Evolutionary conservation across 2,797 vertebrate genomes (phyloP), one percentile per base, ranked within the genome.

Genomic region (Aythya fuligula): DNA sequence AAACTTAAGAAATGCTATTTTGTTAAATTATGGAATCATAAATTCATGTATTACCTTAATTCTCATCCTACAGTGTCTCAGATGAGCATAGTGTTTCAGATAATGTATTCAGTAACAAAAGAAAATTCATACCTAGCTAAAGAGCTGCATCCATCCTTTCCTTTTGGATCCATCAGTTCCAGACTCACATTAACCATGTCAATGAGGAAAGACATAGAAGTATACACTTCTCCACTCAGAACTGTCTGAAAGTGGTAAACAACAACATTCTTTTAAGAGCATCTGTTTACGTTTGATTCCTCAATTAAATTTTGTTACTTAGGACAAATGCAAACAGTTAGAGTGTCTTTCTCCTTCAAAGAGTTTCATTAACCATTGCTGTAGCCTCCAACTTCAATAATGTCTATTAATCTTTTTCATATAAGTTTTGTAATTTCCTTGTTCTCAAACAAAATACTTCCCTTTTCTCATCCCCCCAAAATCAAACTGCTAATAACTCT

Each of bases 111-210:
- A 58, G 39, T 27, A 61, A 67, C 27, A 56, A 53, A 64, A 76
- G 32, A 57, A 36, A 45, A 70, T 13, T 76, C 60, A 3, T 62
- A 96, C 96, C 96, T 95, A 72, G 99, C 99, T 60, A 99, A 97
- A 32, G 99, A 99, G 78, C 97, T 98, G 54, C 94, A 56, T 21
- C 97, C 96, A 47, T 96, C 97, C 61, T 96, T 97, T 89, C 97
- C 97, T 64, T 98, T 98, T 5, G 97, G 97, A 93, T 99, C 98
- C 82, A 98, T 97, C 69, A 99, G 98, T 91, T 99, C 99, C 98
- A 99, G 97, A 83, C 99, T 99, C 56, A 99, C 99, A 14, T 99
- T 99, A 85, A 99, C 98, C 99, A 99, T 99, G 90, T 99, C 99
- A 43, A 99, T 98, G 74, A 99, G 98, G 97, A 99, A 98, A 2